Percentiles rank a stretch among this genome's conserved stretches.
phyloP scores from a whole-genome alignment of 2,888 invertebrate genomes.

The Oxycera nigricornis region DNA sequence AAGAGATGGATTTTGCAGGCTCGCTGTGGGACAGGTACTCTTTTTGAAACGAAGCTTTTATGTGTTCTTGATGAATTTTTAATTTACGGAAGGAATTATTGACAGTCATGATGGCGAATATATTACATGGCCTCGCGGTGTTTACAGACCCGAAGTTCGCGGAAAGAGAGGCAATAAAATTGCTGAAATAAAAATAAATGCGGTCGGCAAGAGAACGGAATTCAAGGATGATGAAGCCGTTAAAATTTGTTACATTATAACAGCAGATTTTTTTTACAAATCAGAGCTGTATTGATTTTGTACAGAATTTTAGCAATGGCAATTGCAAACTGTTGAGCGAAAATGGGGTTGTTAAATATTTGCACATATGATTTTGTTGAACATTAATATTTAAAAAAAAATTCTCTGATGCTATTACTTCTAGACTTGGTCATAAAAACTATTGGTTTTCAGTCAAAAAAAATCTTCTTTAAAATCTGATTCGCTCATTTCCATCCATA shows the following conservation, averaged over 20 bases:
- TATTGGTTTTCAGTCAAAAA: no score
- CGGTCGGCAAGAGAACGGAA: neutral
- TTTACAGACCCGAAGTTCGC: neutral
- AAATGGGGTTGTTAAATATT: no score
- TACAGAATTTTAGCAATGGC: no score
- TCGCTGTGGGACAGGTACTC: neutral
- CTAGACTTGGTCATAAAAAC: no score
- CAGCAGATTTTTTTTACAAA: no score
- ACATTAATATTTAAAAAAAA: no score
- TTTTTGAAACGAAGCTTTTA: constrained; percentile 27
- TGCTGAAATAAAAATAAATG: neutral
- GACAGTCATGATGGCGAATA: constrained; percentile 42
- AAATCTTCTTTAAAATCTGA: neutral
- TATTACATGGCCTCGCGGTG: constrained; percentile 27
- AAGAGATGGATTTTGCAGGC: neutral
- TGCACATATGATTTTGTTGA: no score
- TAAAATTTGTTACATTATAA: no score
- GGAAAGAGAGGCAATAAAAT: neutral
- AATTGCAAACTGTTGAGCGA: no score
- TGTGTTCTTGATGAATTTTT: constrained; percentile 43
- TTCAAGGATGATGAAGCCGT: no score
- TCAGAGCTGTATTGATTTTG: no score
- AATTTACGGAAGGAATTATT: constrained; percentile 43
- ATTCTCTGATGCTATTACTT: no score
- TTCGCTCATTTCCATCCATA: neutral